Evolutionary conservation across 2,113 vertebrate species (phyloP).

Genomic region (Oncorhynchus nerka): DNA sequence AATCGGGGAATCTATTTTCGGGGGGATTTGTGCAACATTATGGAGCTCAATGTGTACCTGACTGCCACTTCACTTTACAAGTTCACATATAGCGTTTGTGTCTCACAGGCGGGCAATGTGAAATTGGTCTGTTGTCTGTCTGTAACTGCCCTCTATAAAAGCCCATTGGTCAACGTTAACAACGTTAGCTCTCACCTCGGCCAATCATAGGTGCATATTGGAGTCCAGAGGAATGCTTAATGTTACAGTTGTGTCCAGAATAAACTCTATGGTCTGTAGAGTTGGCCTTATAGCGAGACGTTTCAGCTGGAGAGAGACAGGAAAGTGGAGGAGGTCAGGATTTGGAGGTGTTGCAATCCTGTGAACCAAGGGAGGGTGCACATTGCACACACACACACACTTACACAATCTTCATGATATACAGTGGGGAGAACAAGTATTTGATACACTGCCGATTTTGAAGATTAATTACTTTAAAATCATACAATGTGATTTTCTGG

Average conservation of each 20-base stretch:
- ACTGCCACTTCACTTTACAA: neutral
- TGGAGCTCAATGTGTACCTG: constrained; percentile 9
- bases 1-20: constrained; percentile 34
- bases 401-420: no score
- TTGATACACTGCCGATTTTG: no score
- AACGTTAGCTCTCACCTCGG: constrained; percentile 30
- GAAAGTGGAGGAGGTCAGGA: neutral
- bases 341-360: neutral
- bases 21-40: constrained; percentile 27
- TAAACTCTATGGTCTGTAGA: neutral
- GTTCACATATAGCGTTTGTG: constrained; percentile 1
- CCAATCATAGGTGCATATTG: constrained; percentile 25
- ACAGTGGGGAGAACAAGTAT: no score
- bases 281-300: neutral
- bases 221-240: constrained; percentile 44
- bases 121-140: constrained; percentile 20
- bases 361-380: neutral
- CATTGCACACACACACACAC: neutral
- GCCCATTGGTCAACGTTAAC: constrained; percentile 19
- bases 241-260: neutral
- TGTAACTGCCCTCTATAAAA: constrained; percentile 11
- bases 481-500: no score
- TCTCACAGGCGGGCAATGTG: constrained; percentile 4
- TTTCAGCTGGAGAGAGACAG: constrained; percentile 2
- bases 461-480: no score